Evolutionary conservation across 2,113 vertebrate species (phyloP).

Genomic region (Caloenas nicobarica): DNA sequence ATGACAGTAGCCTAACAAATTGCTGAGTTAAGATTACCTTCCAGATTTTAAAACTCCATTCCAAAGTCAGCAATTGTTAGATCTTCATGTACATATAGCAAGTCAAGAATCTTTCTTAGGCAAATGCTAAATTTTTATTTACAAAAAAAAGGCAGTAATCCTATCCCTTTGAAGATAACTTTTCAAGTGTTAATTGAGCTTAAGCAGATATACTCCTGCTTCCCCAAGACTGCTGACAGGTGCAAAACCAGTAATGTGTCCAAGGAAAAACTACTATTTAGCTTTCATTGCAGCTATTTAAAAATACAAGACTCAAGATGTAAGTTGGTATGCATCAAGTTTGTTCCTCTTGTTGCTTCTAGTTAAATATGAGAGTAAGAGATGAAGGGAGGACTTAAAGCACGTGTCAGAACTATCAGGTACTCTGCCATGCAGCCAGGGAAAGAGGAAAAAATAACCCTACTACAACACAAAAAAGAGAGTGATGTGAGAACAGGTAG

Average conservation of each 20-base stretch:
- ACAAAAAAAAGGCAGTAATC: background rate
- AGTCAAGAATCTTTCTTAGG: background rate
- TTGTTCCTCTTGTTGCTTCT: background rate
- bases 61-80: background rate
- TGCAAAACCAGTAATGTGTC: background rate
- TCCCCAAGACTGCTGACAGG: constrained; percentile 34
- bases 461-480: background rate
- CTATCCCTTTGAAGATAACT: constrained; percentile 31
- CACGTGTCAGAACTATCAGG: background rate
- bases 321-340: background rate
- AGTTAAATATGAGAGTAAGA: background rate
- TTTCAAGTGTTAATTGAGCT: constrained; percentile 49
- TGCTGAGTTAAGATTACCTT: background rate
- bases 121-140: background rate
- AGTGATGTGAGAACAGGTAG: background rate
- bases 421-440: background rate
- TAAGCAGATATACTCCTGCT: constrained; percentile 19
- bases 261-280: background rate
- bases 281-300: constrained; percentile 22
- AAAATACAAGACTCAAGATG: background rate
- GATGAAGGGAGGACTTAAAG: background rate
- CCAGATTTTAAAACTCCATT: background rate
- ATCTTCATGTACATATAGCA: background rate
- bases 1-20: background rate
- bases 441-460: background rate